Conservation (phyloP, 2,888 invertebrate genomes). For the Epirrhoe tristata region DNA sequence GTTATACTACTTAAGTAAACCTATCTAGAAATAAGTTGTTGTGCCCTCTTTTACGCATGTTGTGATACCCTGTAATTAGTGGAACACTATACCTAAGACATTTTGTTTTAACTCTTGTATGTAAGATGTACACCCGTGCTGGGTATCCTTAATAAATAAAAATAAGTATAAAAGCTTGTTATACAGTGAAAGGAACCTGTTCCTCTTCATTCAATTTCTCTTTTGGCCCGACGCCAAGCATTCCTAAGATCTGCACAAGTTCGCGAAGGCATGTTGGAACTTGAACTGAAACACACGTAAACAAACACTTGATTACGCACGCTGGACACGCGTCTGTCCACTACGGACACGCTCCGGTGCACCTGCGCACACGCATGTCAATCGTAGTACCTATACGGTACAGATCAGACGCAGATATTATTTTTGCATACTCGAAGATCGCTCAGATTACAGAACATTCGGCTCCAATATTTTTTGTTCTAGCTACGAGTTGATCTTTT, state of each 20-base stretch:
- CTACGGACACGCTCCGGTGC: conserved; percentile 33
- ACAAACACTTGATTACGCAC: conserved; percentile 40
- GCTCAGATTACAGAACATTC: not conserved
- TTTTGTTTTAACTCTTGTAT: no score
- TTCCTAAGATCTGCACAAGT: conserved; percentile 17
- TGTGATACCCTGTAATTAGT: no score
- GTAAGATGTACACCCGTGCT: no score
- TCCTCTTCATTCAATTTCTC: conserved; percentile 7
- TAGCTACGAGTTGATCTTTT: not conserved
- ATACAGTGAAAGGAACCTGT: conserved; percentile 12
- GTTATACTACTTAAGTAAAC: no score
- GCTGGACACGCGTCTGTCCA: conserved; percentile 33
- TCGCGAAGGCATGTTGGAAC: not conserved
- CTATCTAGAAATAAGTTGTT: no score
- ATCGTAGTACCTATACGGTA: not conserved
- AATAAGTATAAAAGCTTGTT: not conserved
- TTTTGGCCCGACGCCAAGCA: conserved; percentile 29
- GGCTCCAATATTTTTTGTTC: conserved; percentile 1
- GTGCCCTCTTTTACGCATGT: no score
- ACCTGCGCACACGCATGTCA: conserved; percentile 30
- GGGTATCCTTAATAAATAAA: no score
- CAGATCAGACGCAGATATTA: not conserved
- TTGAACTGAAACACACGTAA: conserved; percentile 28
- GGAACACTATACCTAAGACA: no score
- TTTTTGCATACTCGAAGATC: not conserved